Base-by-base conservation (phyloP, 2,888 invertebrate species). In the Scaptomyza reducta region DNA sequence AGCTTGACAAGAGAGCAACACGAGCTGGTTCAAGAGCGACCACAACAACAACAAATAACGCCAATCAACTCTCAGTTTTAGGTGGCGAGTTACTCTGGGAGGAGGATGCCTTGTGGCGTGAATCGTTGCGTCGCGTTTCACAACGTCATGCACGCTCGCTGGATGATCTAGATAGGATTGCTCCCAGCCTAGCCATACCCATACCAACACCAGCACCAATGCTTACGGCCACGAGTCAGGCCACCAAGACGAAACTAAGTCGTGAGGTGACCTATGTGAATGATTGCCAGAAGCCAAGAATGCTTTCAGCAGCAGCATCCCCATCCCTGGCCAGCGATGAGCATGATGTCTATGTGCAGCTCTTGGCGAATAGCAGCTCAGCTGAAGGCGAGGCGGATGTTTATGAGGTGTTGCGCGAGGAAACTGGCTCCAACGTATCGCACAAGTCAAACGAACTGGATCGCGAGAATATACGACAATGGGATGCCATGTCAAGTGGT, bases 401-500 rank as follows among this genome's bases (percentile, higher is more conserved):
- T 3, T 92, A 92, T 59, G 92, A 92, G 75, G 91, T 90, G 31
- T 67, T 92, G 65, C 90, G 91, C 2, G 91, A 91, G 53, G 91
- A 92, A 49, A 89, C 87, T 6, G 87, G 85, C 44, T 84, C 89
- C 6, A 90, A 89, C 70, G 81, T 90, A 29, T 91, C 91, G 1
- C 89, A 93, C 83, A 92, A 93, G 71, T 93, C 93, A 55, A 93
- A 93, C 82, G 94, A 94, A 91, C 94, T 96, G 86, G 97, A 97
- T 92, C 94, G 97, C 84, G 97, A 97, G 92, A 96, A 96, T 80
- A 93, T 97, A 81, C 94, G 97, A 55, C 97, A 97, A 89, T 97
- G 97, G 97, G 97, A 97, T 92, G 94, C 96, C 86, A 94, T 97
- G 95, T 97, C 97, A 66, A 96, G 96, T 93, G 96, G 94, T 74